Conservation (phyloP, 2,888 invertebrate genomes). For the Fragum sueziense region DNA sequence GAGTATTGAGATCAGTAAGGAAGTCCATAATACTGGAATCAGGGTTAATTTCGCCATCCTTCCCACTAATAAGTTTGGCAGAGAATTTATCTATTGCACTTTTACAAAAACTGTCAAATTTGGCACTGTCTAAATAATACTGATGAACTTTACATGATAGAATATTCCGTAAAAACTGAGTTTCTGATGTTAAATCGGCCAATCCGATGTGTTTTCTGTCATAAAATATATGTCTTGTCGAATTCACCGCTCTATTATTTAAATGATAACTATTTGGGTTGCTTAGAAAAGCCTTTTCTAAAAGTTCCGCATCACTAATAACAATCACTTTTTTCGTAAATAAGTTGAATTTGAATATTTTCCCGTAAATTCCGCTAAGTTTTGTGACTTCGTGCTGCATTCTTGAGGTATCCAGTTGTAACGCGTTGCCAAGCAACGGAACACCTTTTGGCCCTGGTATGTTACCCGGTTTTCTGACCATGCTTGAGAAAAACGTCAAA, state of each 20-base stretch:
- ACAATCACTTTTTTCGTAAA: conserved; percentile 39
- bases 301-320: conserved; percentile 30
- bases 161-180: conserved; percentile 42
- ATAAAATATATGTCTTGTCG: conserved; percentile 47
- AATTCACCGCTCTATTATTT: conserved; percentile 49
- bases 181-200: conserved; percentile 43
- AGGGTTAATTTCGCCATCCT: conserved; percentile 6
- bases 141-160: conserved; percentile 33
- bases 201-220: conserved; percentile 56
- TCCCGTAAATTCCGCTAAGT: conserved; percentile 42
- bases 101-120: conserved; percentile 33
- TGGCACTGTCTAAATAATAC: conserved; percentile 32
- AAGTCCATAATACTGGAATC: conserved; percentile 26
- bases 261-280: conserved; percentile 26
- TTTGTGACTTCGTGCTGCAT: conserved; percentile 44
- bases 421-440: conserved; percentile 44
- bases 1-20: conserved; percentile 28
- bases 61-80: conserved; percentile 18
- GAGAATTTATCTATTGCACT: conserved; percentile 32
- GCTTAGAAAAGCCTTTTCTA: conserved; percentile 36
- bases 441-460: conserved; percentile 44
- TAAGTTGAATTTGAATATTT: conserved; percentile 41
- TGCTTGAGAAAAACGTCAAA: not conserved
- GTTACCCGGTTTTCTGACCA: not conserved
- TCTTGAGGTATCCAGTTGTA: conserved; percentile 44